Evolutionary conservation across 1,140 invertebrate genomes (phyloP).

Genomic region (Caenorhabditis latens): DNA sequence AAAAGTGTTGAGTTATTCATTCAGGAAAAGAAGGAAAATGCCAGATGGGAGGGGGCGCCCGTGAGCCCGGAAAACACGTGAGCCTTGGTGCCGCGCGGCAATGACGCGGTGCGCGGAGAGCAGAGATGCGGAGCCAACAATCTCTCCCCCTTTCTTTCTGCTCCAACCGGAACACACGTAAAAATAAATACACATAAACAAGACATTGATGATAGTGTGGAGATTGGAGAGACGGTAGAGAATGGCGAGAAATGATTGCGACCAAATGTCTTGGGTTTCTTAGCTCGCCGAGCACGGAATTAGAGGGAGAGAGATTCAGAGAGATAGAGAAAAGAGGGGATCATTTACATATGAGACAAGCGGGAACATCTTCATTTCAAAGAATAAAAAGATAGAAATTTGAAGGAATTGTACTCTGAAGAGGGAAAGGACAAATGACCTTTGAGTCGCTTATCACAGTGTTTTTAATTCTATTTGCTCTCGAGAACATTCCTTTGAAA

Average conservation of each 20-base stretch:
- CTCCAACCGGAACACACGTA: constrained; percentile 43
- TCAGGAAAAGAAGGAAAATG: no score
- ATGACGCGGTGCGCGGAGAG: constrained; percentile 49
- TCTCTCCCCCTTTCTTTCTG: no score
- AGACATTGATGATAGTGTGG: neutral
- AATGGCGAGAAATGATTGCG: constrained; percentile 30
- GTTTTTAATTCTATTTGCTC: neutral
- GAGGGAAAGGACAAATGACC: neutral
- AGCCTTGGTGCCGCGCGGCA: neutral
- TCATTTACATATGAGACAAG: constrained; percentile 48
- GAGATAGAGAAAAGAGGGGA: neutral
- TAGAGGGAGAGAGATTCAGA: neutral
- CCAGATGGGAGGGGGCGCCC: neutral
- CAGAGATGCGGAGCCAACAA: neutral
- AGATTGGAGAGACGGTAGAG: constrained; percentile 14
- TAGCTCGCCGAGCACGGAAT: neutral
- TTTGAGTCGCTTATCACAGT: neutral
- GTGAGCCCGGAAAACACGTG: constrained; percentile 25
- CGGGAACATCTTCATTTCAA: neutral
- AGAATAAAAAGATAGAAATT: neutral
- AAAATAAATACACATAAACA: constrained; percentile 54
- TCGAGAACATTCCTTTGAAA: neutral
- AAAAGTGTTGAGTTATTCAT: no score
- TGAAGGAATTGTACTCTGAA: neutral
- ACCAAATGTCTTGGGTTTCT: constrained; percentile 36